Base-by-base conservation (phyloP, 2,888 invertebrate species). In the Boloria euphrosyne region DNA sequence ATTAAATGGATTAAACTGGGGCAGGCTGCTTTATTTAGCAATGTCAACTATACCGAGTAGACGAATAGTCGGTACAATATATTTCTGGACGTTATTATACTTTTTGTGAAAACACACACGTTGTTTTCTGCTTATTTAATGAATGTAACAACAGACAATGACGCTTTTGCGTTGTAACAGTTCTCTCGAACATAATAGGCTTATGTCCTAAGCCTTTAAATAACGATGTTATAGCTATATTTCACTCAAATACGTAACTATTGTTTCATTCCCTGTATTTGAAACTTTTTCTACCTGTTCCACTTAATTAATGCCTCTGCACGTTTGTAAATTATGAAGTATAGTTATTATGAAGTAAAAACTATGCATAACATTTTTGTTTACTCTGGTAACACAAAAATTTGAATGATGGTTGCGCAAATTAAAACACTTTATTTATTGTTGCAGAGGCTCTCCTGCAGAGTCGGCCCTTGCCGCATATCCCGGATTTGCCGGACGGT, bases 381-480 rank as follows among this genome's bases (percentile, higher is more conserved):
- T 49, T 49, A 31, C 27, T 59, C 49, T 49, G 27, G 31, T 31
- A 27, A 59, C 16, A 59, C 17, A 13, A 49, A 47, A 46, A 10
- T 43, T 16, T 17, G n/a, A 49, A 55, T 18, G 18, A 10, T 61
- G 43, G 49, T 62, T 38, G 47, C 14, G 27, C 44, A 52, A 47
- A 46, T 44, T 51, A 17, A 51, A 52, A 57, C 27, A 27, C n/a
- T 38, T 16, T 60, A 22, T 55, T 44, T 66, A 65, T 71, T 69
- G 71, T 94, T 94, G 73, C 95, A 98, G 98, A 98, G 92, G 97
- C 98, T 74, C 93, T 98, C 80, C 94, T 98, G 80, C 98, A 98
- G 92, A 97, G 97, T 83, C 95, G 98, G 79, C 98, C 98, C 74
- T 94, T 98, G 87, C 98, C 98, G 80, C 97, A 98, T 92, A 97